These are phyloP conservation scores for Drosophila albomicans DNA, from an alignment of 1,140 invertebrate genomes.

Conservation along the genomic window DNA sequence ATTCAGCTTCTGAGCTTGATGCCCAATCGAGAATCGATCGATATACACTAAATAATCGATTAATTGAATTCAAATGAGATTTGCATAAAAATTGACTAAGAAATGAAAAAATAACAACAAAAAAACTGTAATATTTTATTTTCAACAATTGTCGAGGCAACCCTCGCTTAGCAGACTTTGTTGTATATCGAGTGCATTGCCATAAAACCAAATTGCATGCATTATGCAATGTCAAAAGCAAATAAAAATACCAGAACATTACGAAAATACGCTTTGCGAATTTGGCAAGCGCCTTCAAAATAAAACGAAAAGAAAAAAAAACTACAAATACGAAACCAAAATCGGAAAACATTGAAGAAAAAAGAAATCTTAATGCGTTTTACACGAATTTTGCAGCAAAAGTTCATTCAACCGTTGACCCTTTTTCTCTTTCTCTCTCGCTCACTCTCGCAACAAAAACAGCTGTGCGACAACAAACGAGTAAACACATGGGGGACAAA, in stretches of 20 bases:
- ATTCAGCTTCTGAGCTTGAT: too few species aligned
- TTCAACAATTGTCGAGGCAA: background rate
- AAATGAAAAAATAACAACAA: background rate
- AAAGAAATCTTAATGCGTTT: constrained; percentile 40
- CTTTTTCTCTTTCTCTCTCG: constrained; percentile 59
- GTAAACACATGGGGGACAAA: background rate
- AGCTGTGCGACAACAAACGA: constrained; percentile 54
- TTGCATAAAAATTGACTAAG: background rate
- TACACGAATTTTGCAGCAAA: constrained; percentile 63
- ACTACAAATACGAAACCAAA: constrained; percentile 26
- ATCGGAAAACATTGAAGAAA: constrained; percentile 7
- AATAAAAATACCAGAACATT: constrained; percentile 28
- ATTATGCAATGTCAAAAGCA: constrained; percentile 56
- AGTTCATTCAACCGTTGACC: constrained; percentile 82
- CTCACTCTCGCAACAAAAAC: constrained; percentile 39
- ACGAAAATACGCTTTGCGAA: constrained; percentile 61
- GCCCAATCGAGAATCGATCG: too few species aligned
- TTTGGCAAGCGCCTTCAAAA: constrained; percentile 48
- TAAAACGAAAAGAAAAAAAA: constrained; percentile 19
- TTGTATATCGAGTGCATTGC: constrained; percentile 34
- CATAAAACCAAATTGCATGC: constrained; percentile 39
- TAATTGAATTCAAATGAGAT: too few species aligned
- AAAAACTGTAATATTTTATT: too few species aligned
- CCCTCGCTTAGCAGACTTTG: constrained; percentile 5
- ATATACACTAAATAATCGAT: too few species aligned